Base-by-base conservation (phyloP, 1,140 invertebrate species). In the Lordiphosa mommai region DNA sequence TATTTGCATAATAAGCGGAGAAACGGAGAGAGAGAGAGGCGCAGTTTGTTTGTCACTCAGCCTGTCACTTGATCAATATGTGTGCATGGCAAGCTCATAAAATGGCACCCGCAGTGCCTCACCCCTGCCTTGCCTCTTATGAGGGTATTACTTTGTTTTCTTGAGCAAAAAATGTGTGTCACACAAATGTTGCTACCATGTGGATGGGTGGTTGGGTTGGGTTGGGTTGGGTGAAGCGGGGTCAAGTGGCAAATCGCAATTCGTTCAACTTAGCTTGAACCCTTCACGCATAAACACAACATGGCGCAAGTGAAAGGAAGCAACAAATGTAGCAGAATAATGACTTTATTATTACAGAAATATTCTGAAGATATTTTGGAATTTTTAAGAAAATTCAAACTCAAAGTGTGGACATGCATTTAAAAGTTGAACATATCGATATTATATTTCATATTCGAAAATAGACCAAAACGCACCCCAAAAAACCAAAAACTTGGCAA, bases 1-100 rank as follows among this genome's bases (percentile, higher is more conserved):
- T 70, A 80, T 82, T 82, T 82, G 71, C 76, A 82, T 82, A 82
- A 82, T 82, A 82, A 72, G 76, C 65, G 80, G 27, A n/a, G n/a
- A n/a, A n/a, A n/a, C n/a, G n/a, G 32, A 47, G 6, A 50, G 63
- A 40, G 36, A 57, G 55, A 58, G 56, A 60, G 61, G 51, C 59
- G 34, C 76, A 82, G 70, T 74, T 82, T 80, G 74, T 82, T 80
- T 82, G 76, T 80, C 74, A 80, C 76, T 84, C 76, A 63, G 77
- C 71, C 71, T 72, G 76, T 76, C 76, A 84, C 71, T 82, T 84
- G 76, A 84, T 82, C 76, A 82, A 84, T 84, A 82, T 84, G 77
- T 76, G 76, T 76, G 76, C 66, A 82, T 82, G 65, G 72, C 77
- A 77, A 84, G 76, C 77, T 71, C 72, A 84, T 82, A 82, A 76